A percentile compares a stretch with the other conserved stretches of the same genome.
These are phyloP conservation scores for Oscarella lobularis DNA, from an alignment of 37 sponge, comb jelly and placozoan species.

Conservation along the genomic window DNA sequence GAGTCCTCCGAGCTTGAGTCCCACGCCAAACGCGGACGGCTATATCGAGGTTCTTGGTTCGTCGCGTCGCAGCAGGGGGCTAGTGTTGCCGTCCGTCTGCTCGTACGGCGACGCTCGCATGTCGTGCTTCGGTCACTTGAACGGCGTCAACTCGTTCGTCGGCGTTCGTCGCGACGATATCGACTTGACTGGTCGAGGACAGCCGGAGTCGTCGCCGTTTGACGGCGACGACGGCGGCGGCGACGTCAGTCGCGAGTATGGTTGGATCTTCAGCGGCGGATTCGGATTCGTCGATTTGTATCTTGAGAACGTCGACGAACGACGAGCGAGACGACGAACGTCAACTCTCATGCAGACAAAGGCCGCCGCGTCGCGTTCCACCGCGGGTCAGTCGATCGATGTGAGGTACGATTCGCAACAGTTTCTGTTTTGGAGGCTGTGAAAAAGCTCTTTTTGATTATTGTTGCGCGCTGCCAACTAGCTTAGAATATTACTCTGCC, in stretches of 20 bases:
- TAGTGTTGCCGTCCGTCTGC: background rate
- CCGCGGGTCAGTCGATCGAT: background rate
- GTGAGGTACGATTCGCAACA: background rate
- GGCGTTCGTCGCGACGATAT: background rate
- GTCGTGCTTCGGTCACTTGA: conserved; percentile 1
- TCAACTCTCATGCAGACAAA: background rate
- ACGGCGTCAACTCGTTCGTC: background rate
- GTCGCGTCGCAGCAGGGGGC: too few relatives aligned
- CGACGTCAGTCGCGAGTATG: background rate
- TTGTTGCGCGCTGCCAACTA: too few relatives aligned
- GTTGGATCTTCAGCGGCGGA: background rate
- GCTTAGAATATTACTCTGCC: too few relatives aligned
- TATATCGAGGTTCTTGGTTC: too few relatives aligned
- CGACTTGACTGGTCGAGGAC: background rate
- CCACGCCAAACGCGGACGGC: too few relatives aligned
- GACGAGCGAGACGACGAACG: background rate
- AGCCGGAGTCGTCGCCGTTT: too few relatives aligned
- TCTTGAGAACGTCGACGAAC: background rate
- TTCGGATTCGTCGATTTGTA: background rate
- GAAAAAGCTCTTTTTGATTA: too few relatives aligned
- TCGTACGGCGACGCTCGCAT: background rate
- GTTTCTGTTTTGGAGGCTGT: background rate
- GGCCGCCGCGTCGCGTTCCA: background rate
- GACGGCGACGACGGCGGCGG: background rate
- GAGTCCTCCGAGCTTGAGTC: too few relatives aligned